These are phyloP conservation scores for Thamnophis sirtalis DNA, from an alignment of 2,113 vertebrate species.

Conservation along the genomic window DNA sequence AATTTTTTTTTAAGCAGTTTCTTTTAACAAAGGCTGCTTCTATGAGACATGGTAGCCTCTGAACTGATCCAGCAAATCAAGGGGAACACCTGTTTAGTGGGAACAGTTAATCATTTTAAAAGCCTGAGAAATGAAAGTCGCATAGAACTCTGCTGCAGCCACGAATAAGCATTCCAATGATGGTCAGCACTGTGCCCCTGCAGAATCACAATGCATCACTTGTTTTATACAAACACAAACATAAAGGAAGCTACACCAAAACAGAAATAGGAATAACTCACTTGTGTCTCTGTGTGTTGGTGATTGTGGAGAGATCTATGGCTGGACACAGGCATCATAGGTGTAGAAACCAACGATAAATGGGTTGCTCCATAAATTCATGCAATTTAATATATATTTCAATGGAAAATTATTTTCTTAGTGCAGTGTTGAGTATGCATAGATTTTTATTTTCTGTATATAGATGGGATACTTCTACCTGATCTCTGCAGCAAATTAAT, in stretches of 20 bases:
- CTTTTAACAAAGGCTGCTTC: background rate
- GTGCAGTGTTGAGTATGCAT: background rate
- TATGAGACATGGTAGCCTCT: conserved; percentile 1
- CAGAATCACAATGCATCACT: background rate
- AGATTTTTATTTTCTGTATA: background rate
- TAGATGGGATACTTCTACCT: background rate
- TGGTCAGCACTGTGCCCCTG: background rate
- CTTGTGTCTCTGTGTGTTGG: background rate
- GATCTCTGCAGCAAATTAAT: background rate
- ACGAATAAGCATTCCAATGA: background rate
- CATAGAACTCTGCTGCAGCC: background rate
- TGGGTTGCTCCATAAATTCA: background rate
- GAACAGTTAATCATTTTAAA: background rate
- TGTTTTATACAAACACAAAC: background rate
- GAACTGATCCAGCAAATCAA: conserved; percentile 11
- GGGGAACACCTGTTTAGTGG: background rate
- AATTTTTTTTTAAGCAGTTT: background rate
- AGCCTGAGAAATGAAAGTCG: background rate
- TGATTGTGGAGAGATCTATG: background rate
- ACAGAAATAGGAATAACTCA: background rate
- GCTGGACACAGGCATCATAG: background rate
- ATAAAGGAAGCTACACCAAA: background rate
- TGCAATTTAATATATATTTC: background rate
- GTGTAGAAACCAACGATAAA: background rate
- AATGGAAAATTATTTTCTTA: background rate